Base-by-base conservation (phyloP, 1,140 invertebrate genomes). In the Megathymus violae region DNA sequence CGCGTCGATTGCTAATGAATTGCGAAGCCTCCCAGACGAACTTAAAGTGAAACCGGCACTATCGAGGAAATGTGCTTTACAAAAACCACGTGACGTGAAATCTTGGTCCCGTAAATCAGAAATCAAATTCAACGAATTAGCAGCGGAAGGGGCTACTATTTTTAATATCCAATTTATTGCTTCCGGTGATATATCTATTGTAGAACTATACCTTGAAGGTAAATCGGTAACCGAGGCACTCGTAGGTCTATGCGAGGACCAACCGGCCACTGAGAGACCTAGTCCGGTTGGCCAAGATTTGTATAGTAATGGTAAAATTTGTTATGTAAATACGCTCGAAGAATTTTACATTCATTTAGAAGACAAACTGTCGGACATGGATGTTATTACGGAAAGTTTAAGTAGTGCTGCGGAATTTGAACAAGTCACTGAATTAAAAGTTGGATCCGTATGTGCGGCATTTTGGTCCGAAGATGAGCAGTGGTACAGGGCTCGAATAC, bases 291-390 rank as follows among this genome's bases (percentile, higher is more conserved):
- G 86, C 3, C 85, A 82, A 69, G 90, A 88, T 62, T 59, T 82
- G 17, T 64, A 68, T 15, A 75, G 78, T 34, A 83, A 59, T 19
- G 91, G 91, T 10, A 82, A 88, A 66, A 79, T 95, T 4, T 93
- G 93, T 56, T 93, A 93, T 47, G 89, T 93, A 6, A 92, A 93
- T 66, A 92, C 92, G 0, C 82, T 93, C 0, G 90, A 89, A 25
- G 93, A 94, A 34, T 95, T 96, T 74, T 95, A 94, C 76, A 81
- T 95, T 10, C 95, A 95, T 41, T 89, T 94, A 62, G 92, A 93
- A 34, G 89, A 93, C 16, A 86, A 91, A 17, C 80, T 89, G 1
- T 60, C 85, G 0, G 85, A 92, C 48, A 76, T 95, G 1, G 93
- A 95, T 64, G 91, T 91, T 11, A 91, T 95, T 9, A 92, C 89